phyloP scores from a whole-genome alignment of 2,888 invertebrate species.

The Lordiphosa fenestrarum region DNA sequence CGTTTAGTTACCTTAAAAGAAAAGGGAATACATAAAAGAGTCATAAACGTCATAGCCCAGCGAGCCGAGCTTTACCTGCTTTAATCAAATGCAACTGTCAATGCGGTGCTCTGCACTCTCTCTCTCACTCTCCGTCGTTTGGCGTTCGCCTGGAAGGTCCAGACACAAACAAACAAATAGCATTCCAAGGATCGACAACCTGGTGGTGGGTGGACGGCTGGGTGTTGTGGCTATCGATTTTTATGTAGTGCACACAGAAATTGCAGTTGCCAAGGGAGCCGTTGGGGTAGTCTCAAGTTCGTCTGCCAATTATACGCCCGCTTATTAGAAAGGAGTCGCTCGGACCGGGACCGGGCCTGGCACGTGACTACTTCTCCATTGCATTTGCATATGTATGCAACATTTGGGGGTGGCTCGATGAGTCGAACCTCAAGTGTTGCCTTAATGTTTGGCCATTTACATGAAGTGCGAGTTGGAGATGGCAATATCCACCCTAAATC shows the following conservation, averaged over 20 bases:
- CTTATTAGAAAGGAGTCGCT: slow-evolving; percentile 55
- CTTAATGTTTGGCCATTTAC: slow-evolving; percentile 62
- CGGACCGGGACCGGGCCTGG: slow-evolving; percentile 29
- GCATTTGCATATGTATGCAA: slow-evolving; percentile 50
- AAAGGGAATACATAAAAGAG: slow-evolving; percentile 21
- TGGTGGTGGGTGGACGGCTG: slow-evolving; percentile 24
- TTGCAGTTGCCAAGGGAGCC: slow-evolving; percentile 37
- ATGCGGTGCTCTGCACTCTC: slow-evolving; percentile 4
- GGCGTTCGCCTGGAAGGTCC: slow-evolving; percentile 21
- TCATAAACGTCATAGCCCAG: slow-evolving; percentile 23
- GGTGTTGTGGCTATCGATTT: slow-evolving; percentile 59
- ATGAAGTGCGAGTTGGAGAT: slow-evolving; percentile 38
- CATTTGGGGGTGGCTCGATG: slow-evolving; percentile 38
- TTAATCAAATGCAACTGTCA: slow-evolving; percentile 31
- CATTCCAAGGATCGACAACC: slow-evolving; percentile 70
- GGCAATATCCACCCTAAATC: slow-evolving; percentile 55
- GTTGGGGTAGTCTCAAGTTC: slow-evolving; percentile 72
- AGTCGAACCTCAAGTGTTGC: slow-evolving; percentile 61
- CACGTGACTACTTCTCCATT: slow-evolving; percentile 74
- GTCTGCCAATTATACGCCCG: slow-evolving; percentile 73
- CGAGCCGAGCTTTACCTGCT: slow-evolving; percentile 26
- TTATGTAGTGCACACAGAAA: slow-evolving; percentile 23
- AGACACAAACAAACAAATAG: slow-evolving; percentile 40
- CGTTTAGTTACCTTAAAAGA: slow-evolving; percentile 14
- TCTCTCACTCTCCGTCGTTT: neutral